Percentiles rank a stretch among this genome's conserved stretches.
These are phyloP conservation scores for Falcaria lacertinaria DNA, from an alignment of 2,888 invertebrate species.

Conservation along the genomic window DNA sequence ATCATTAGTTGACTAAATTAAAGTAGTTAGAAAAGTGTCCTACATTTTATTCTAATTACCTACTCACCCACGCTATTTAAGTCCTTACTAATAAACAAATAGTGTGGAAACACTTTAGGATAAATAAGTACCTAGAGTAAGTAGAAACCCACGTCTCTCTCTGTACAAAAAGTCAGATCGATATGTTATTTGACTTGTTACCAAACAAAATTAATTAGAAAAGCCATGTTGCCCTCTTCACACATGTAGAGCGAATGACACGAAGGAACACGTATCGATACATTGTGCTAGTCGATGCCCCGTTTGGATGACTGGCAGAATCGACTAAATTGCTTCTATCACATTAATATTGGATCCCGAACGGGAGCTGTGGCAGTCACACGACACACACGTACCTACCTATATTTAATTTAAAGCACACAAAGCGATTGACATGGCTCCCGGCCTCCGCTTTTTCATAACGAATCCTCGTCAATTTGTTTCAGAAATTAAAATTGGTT, in stretches of 20 bases:
- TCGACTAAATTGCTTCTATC: constrained; percentile 64
- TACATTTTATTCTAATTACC: too few species aligned
- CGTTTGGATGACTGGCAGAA: constrained; percentile 65
- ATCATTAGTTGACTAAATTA: too few species aligned
- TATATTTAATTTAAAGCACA: constrained; percentile 74
- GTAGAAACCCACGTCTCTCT: neutral
- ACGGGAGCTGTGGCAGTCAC: constrained; percentile 50
- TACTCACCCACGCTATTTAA: too few species aligned
- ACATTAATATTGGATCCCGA: constrained; percentile 54
- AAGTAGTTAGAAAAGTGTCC: too few species aligned
- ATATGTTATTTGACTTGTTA: neutral
- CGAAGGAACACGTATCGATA: constrained; percentile 37
- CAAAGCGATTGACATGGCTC: constrained; percentile 71
- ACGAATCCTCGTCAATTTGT: constrained; percentile 51
- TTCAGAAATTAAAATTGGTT: constrained; percentile 43
- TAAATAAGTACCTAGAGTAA: neutral
- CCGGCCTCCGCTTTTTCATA: constrained; percentile 58
- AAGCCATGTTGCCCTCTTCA: constrained; percentile 31
- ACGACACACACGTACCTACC: constrained; percentile 44
- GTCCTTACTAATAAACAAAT: too few species aligned
- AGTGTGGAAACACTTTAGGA: too few species aligned
- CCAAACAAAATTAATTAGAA: neutral
- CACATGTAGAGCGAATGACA: constrained; percentile 42
- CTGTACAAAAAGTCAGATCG: neutral
- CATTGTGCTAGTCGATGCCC: constrained; percentile 34